Evolutionary conservation across 2,113 vertebrate species (phyloP).

Genomic region (Pontoporia blainvillei): DNA sequence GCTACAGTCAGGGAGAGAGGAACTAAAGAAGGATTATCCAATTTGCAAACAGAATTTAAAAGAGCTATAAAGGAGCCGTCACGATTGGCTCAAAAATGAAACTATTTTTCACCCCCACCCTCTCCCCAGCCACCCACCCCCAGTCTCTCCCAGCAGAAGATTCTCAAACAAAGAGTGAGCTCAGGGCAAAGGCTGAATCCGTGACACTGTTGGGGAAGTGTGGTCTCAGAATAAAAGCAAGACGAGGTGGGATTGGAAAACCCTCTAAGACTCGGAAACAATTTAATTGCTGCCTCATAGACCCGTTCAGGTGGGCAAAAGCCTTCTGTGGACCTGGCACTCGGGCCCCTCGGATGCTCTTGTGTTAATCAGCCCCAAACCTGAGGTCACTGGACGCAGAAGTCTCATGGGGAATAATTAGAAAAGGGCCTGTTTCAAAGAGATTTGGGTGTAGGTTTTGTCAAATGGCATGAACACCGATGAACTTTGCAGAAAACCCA

Average conservation of each 20-base stretch:
- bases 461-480: neutral
- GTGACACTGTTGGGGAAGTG: neutral
- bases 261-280: neutral
- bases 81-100: neutral
- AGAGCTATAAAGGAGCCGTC: neutral
- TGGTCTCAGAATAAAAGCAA: neutral
- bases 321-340: neutral
- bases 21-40: neutral
- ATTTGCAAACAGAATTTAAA: neutral
- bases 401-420: neutral
- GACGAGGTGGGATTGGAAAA: neutral
- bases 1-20: neutral
- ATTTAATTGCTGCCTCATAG: neutral
- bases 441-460: neutral
- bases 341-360: no score
- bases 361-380: rapidly evolving
- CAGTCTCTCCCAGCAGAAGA: neutral
- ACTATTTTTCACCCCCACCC: neutral
- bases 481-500: neutral
- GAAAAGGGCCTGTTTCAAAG: neutral
- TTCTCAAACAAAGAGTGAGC: neutral
- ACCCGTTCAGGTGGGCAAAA: neutral
- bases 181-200: neutral
- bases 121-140: no score
- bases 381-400: neutral